Evolutionary conservation across 2,797 vertebrate species (phyloP).

Genomic region (Xerus rutilus): DNA sequence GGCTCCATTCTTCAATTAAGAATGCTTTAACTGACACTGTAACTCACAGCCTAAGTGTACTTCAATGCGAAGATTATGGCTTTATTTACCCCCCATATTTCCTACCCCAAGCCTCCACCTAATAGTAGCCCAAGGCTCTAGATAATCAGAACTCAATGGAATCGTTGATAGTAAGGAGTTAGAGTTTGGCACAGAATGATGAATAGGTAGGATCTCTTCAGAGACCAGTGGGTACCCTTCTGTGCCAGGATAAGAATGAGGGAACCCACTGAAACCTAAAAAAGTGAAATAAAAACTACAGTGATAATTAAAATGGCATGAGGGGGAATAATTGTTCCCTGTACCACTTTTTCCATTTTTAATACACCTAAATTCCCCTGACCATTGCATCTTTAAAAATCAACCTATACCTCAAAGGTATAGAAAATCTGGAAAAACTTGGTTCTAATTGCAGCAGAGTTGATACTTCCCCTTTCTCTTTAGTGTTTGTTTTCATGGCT

Average conservation of each 20-base stretch:
- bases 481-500: background rate
- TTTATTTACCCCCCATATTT: background rate
- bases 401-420: background rate
- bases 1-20: conserved; percentile 35
- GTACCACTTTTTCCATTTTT: background rate
- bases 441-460: conserved; percentile 5
- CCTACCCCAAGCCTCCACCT: background rate
- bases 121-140: conserved; percentile 12
- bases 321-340: background rate
- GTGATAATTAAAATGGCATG: background rate
- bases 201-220: background rate
- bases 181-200: conserved; percentile 3
- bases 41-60: background rate
- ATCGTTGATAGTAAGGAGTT: conserved; percentile 11
- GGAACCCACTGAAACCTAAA: background rate
- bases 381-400: background rate
- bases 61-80: background rate
- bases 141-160: background rate
- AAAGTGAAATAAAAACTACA: background rate
- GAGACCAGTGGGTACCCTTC: background rate
- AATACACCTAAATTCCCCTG: background rate
- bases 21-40: background rate
- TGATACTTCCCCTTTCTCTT: background rate
- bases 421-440: background rate
- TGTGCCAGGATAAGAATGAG: background rate